Evolutionary conservation across 2,113 vertebrate genomes (phyloP).

Genomic region (Callipepla californica): DNA sequence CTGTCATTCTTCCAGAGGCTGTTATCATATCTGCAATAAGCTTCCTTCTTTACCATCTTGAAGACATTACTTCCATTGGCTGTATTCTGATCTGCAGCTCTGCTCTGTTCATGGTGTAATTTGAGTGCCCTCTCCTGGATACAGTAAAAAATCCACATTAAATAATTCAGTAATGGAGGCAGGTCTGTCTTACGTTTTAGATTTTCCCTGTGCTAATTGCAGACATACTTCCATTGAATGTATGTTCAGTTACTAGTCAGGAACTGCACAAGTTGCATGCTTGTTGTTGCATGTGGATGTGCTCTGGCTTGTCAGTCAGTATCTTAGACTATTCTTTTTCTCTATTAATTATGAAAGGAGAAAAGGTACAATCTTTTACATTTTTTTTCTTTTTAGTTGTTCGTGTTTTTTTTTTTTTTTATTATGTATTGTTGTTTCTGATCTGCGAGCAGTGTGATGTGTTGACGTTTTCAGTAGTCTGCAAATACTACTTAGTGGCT

Average conservation of each 20-base stretch:
- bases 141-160: neutral
- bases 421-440: neutral
- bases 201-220: neutral
- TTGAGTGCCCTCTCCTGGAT: slow-evolving; percentile 62
- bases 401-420: neutral
- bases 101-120: neutral
- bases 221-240: neutral
- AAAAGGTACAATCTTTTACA: neutral
- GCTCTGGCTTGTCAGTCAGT: neutral
- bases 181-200: neutral
- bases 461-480: neutral
- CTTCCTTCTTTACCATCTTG: neutral
- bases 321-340: neutral
- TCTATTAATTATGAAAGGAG: neutral
- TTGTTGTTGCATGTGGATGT: neutral
- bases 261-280: neutral
- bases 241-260: neutral
- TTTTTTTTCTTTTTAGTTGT: neutral
- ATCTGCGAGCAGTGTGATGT: neutral
- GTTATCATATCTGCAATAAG: neutral
- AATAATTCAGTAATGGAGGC: neutral
- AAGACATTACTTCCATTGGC: neutral
- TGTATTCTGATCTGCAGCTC: neutral
- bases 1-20: neutral
- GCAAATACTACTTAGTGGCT: neutral